Base-by-base conservation (phyloP, 2,888 invertebrate species). In the Diloba caeruleocephala region DNA sequence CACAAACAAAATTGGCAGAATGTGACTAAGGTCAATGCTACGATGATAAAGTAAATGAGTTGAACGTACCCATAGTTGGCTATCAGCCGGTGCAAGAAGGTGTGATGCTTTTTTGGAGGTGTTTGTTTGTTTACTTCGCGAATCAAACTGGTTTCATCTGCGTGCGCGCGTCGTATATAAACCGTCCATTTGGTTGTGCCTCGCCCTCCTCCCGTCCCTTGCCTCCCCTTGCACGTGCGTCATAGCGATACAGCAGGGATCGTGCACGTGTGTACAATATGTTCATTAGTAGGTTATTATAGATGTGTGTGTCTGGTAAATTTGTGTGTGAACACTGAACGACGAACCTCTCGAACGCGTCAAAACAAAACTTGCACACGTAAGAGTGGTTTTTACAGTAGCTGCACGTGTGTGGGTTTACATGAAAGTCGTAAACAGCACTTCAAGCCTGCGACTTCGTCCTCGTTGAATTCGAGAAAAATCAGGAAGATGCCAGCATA, bases 31-130 rank as follows among this genome's bases (percentile, higher is more conserved):
- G 50, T 56, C 45, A 64, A 39, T 50, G 44, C 7, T 49, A 42
- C 7, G 9, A 34, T 44, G 32, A 36, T 54, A 36, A 43, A 50
- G 12, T 33, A 51, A 60, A 38, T 46, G 70, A 81, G 79, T 59
- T 76, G 42, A 72, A 90, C 90, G 69, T 89, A 91, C 90, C 89
- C 90, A 90, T 90, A 62, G 56, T 68, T 81, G 83, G 87, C 85
- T 76, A 71, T 69, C 59, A 76, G 86, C 85, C 86, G 84, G 67
- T 50, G 41, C 63, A 56, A 55, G 55, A 64, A 65, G 52, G 61
- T 45, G 45, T 59, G 77, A 78, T 57, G 78, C 71, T 79, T 79
- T 80, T 80, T 51, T 66, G 77, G 75, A 81, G 76, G 60, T 80
- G 73, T 75, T 76, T 74, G 62, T 87, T 84, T 88, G 87, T 88